Percentiles rank a stretch among this genome's conserved stretches.
These are phyloP conservation scores for Lasioglossum villosulum DNA, from an alignment of 2,888 invertebrate genomes.

Conservation along the genomic window DNA sequence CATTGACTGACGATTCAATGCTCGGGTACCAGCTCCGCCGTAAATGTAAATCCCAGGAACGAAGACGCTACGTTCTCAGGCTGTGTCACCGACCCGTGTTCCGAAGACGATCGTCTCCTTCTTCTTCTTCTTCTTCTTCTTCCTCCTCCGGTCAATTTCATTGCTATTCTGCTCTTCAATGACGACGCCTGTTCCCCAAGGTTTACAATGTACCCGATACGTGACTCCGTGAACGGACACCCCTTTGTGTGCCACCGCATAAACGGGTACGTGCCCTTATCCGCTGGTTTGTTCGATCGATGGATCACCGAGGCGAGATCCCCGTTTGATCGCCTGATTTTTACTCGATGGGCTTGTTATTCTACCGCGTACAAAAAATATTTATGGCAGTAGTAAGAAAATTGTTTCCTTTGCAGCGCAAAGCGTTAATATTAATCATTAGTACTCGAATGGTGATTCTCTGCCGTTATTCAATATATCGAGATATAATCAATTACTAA, in stretches of 20 bases:
- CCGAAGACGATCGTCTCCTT: conserved; percentile 17
- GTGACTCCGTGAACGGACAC: background rate
- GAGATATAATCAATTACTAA: too few species aligned
- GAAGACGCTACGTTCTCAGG: conserved; percentile 48
- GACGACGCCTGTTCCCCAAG: conserved; percentile 48
- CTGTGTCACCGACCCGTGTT: conserved; percentile 50
- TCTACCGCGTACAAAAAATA: too few species aligned
- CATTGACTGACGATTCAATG: conserved; percentile 67
- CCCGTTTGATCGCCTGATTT: background rate
- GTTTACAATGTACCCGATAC: conserved; percentile 29
- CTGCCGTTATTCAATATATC: too few species aligned
- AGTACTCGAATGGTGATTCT: too few species aligned
- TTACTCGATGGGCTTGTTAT: background rate
- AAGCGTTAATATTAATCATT: too few species aligned
- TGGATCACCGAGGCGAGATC: background rate
- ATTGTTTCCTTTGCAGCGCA: too few species aligned
- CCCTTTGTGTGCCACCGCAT: background rate
- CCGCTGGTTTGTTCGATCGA: background rate
- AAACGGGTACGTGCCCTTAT: conserved; percentile 2
- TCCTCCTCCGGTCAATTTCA: conserved; percentile 3
- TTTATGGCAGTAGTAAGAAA: too few species aligned
- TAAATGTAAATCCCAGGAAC: conserved; percentile 56
- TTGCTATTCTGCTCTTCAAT: conserved; percentile 1
- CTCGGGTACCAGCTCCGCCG: conserved; percentile 22
- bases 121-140: background rate